Evolutionary conservation across 2,113 vertebrate genomes (phyloP), one percentile per base, ranked within the genome.

Genomic region (Cariama cristata): DNA sequence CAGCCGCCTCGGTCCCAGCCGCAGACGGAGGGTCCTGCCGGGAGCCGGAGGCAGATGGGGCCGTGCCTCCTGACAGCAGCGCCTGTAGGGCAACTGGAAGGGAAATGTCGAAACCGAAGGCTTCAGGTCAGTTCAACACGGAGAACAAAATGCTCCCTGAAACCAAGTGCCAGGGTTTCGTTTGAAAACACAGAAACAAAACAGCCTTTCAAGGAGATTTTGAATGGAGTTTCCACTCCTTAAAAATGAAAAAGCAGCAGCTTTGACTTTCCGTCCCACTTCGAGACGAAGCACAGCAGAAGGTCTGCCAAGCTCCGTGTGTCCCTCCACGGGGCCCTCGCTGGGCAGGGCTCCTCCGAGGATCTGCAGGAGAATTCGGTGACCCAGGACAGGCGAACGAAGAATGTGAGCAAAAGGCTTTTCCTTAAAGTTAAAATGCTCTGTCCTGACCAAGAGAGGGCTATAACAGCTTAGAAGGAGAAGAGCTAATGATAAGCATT

Each of bases 111-210:
- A 44, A 93, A 74, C 68, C 3, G 8, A 90, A 59, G 12, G 59
- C 84, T 95, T 93, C 49, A 49, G 79, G 82, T 85, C 86, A 86
- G 62, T 69, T 86, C 74, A 80, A 47, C 52, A 33, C 2, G 8
- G 79, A 79, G 89, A 96, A 84, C 80, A 91, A 94, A 97, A 92
- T 47, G 63, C 72, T 88, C 68, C 64, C 63, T 94, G 93, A 86
- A 81, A 80, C 60, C 0, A 2, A 84, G 52, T 74, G 69, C 90
- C 90, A 93, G 81, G n/a, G 23, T 80, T 97, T 95, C 60, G 3
- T 67, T 84, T 62, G 89, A 88, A 96, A 94, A 84, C 83, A 40
- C 64, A 80, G 79, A 74, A 92, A 92, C 94, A 97, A 92, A 96
- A 91, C 64, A 91, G 93, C 64, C 83, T 96, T 96, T 96, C 86